Evolutionary conservation across 2,888 invertebrate genomes (phyloP).

Genomic region (Aproaerema taeniolella): DNA sequence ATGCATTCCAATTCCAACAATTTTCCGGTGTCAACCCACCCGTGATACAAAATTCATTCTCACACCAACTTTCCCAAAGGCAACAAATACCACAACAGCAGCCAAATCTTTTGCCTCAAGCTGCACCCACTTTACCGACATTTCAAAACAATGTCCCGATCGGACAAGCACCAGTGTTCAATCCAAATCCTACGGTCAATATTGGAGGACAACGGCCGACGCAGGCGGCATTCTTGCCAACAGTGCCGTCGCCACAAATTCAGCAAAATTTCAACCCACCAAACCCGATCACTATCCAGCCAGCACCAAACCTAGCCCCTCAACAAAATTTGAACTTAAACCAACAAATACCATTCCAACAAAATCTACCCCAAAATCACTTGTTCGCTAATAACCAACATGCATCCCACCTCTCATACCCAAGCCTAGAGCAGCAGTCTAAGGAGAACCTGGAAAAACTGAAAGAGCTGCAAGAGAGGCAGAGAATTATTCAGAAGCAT

Average conservation of each 20-base stretch:
- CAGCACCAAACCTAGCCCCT: conserved; percentile 64
- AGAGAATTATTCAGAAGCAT: conserved; percentile 84
- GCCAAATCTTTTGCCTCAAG: conserved; percentile 50
- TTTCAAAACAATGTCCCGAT: conserved; percentile 48
- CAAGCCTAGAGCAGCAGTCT: conserved; percentile 64
- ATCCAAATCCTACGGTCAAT: conserved; percentile 40
- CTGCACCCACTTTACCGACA: conserved; percentile 51
- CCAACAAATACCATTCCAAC: conserved; percentile 60
- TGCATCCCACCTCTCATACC: conserved; percentile 5
- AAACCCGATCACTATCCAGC: conserved; percentile 64
- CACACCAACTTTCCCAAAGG: conserved; percentile 39
- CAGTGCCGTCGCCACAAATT: conserved; percentile 43
- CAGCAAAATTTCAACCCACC: conserved; percentile 53
- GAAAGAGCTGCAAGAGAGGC: conserved; percentile 83
- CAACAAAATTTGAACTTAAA: conserved; percentile 46
- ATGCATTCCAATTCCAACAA: conserved; percentile 51
- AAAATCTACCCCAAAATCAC: conserved; percentile 33
- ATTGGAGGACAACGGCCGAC: conserved; percentile 61
- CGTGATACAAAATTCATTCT: conserved; percentile 40
- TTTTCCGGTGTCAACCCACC: conserved; percentile 37
- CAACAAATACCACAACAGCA: conserved; percentile 41
- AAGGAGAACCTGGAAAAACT: conserved; percentile 79
- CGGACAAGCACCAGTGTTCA: conserved; percentile 42
- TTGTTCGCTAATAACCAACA: conserved; percentile 5
- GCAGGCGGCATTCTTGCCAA: conserved; percentile 57